Evolutionary conservation across 2,888 invertebrate species (phyloP).

Genomic region (Lamellibrachia satsuma): DNA sequence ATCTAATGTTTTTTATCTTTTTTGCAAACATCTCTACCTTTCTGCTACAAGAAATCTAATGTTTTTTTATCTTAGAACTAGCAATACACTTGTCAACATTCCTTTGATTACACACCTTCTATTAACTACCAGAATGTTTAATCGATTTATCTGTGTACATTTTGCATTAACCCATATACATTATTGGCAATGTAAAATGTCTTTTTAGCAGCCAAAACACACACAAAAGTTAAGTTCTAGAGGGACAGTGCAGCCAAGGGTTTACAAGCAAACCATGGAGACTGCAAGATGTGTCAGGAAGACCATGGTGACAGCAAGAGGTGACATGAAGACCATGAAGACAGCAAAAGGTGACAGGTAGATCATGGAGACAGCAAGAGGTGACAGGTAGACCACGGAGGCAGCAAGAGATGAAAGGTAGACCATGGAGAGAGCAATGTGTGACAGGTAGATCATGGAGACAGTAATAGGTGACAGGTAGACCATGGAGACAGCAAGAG

Average conservation of each 20-base stretch:
- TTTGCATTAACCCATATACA: background rate
- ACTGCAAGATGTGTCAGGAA: background rate
- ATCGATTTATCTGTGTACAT: background rate
- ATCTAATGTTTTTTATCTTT: no score
- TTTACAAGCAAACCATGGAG: background rate
- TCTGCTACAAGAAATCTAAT: no score
- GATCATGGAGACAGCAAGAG: background rate
- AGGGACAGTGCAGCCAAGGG: background rate
- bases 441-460: background rate
- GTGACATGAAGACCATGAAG: background rate
- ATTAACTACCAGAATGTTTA: background rate
- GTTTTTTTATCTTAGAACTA: background rate
- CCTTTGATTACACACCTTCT: background rate
- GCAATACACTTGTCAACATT: background rate
- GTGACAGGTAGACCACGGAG: background rate
- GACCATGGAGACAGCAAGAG: background rate
- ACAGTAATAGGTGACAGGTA: background rate
- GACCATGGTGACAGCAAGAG: background rate
- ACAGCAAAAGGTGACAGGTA: background rate
- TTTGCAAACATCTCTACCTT: no score
- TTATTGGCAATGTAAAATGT: background rate
- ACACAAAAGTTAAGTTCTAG: background rate
- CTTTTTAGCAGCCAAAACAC: background rate
- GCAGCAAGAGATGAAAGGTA: background rate
- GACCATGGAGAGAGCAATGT: background rate